phyloP scores from a whole-genome alignment of 2,888 invertebrate species.

The Drosophila kuntzei region DNA sequence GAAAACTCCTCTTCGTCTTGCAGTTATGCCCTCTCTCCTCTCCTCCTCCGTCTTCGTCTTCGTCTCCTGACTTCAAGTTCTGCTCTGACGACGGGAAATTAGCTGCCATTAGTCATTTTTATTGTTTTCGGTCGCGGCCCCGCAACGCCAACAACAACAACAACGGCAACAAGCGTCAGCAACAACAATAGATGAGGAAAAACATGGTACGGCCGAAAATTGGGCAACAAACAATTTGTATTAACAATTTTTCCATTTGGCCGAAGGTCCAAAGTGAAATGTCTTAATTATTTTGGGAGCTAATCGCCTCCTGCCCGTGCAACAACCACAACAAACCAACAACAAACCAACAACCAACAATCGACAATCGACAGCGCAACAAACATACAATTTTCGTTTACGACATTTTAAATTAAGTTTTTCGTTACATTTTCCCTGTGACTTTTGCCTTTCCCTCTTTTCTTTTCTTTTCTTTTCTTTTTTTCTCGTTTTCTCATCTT shows the following conservation, averaged over 20 bases:
- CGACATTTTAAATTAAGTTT: slow-evolving; percentile 82
- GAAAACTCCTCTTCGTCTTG: slow-evolving; percentile 51
- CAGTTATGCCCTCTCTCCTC: slow-evolving; percentile 1
- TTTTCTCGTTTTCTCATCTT: not conserved
- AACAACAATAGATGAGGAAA: slow-evolving; percentile 44
- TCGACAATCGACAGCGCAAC: slow-evolving; percentile 51
- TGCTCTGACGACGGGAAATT: slow-evolving; percentile 73
- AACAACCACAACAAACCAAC: slow-evolving; percentile 18
- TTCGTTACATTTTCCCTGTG: slow-evolving; percentile 43
- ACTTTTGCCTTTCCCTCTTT: slow-evolving; percentile 3
- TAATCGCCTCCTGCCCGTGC: slow-evolving; percentile 46
- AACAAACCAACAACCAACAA: slow-evolving; percentile 26
- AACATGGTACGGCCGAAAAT: slow-evolving; percentile 58
- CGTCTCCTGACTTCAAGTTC: not conserved
- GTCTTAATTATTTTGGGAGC: slow-evolving; percentile 79
- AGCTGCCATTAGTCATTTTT: slow-evolving; percentile 82
- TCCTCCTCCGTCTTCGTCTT: not conserved
- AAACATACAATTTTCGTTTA: slow-evolving; percentile 79
- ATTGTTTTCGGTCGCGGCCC: slow-evolving; percentile 78
- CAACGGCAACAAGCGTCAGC: slow-evolving; percentile 26
- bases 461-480: not conserved
- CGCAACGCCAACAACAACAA: slow-evolving; percentile 37
- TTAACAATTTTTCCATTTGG: slow-evolving; percentile 74
- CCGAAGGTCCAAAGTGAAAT: slow-evolving; percentile 67
- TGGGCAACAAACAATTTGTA: slow-evolving; percentile 78